phyloP scores from a whole-genome alignment of 2,797 vertebrate species.

The Myioborus miniatus region DNA sequence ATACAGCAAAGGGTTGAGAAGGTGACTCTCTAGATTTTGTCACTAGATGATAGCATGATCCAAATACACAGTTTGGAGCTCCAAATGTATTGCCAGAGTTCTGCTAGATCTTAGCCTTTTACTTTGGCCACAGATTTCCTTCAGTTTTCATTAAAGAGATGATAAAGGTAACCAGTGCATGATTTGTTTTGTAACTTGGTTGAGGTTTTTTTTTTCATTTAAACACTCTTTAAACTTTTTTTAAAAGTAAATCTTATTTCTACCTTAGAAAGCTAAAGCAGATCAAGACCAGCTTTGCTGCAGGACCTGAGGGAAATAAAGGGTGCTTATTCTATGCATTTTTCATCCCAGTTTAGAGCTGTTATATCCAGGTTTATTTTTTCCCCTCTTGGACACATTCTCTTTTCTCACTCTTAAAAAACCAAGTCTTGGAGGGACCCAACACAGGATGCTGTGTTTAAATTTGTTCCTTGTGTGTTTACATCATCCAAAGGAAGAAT shows the following conservation, averaged over 20 bases:
- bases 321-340: background rate
- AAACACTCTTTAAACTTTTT: background rate
- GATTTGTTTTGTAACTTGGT: background rate
- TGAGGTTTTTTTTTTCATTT: background rate
- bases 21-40: background rate
- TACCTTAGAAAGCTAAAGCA: background rate
- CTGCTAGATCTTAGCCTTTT: background rate
- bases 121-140: background rate
- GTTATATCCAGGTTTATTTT: background rate
- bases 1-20: background rate
- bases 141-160: background rate
- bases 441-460: background rate
- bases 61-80: background rate
- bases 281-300: background rate
- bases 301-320: conserved; percentile 18
- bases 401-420: background rate
- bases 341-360: background rate
- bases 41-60: background rate
- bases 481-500: background rate
- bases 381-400: background rate
- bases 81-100: background rate
- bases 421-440: background rate
- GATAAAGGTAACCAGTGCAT: background rate
- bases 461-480: background rate
- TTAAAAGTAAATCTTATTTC: background rate